Conservation (phyloP, 2,113 vertebrate genomes). For the Amphilophus citrinellus region DNA sequence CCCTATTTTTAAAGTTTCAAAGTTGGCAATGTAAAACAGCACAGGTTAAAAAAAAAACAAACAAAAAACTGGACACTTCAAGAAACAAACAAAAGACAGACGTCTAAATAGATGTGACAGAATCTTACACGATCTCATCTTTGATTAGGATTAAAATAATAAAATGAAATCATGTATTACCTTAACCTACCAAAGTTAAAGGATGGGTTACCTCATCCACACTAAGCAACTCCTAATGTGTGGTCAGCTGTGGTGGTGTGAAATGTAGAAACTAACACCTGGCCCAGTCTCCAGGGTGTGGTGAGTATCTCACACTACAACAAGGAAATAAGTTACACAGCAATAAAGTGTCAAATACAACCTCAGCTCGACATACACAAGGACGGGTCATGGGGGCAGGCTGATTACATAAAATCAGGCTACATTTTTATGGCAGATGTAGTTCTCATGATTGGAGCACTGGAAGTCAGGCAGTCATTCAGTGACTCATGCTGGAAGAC, state of each 20-base stretch:
- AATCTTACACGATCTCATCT: not conserved
- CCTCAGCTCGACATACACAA: not conserved
- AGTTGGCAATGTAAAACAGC: fast-evolving
- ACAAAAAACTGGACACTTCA: no score
- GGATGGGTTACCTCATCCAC: not conserved
- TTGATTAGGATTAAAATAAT: not conserved
- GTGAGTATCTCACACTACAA: not conserved
- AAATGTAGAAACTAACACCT: not conserved
- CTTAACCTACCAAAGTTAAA: not conserved
- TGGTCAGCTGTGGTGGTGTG: not conserved
- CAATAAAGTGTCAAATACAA: not conserved
- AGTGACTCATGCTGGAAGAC: not conserved
- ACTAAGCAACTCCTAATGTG: not conserved
- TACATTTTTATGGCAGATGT: not conserved
- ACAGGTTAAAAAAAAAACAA: not conserved
- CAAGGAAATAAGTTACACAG: not conserved
- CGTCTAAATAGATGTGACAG: not conserved
- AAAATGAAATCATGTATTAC: not conserved
- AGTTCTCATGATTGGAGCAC: not conserved
- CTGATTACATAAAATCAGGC: not conserved
- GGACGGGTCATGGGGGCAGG: not conserved
- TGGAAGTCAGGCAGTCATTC: not conserved
- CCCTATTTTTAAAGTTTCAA: not conserved
- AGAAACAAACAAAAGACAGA: not conserved
- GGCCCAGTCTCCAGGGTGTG: not conserved